Evolutionary conservation across 2,113 vertebrate species (phyloP).

Genomic region (Hystrix brachyura): DNA sequence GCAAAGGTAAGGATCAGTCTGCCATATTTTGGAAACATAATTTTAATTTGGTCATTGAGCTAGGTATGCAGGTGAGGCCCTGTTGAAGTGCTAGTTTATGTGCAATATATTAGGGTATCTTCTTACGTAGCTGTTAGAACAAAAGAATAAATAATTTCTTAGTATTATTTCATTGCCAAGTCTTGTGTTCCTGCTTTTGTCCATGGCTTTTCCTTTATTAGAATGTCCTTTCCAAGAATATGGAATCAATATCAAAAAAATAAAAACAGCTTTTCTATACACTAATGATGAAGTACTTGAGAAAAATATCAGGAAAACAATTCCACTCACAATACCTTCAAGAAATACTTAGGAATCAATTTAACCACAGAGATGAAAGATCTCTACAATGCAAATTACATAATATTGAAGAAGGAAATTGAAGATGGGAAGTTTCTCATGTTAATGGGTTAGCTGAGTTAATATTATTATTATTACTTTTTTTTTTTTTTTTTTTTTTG

Average conservation of each 20-base stretch:
- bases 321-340: background rate
- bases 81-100: background rate
- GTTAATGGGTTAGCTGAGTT: background rate
- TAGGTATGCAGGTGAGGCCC: background rate
- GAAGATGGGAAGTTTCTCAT: background rate
- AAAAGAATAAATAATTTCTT: background rate
- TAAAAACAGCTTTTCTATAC: background rate
- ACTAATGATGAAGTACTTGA: background rate
- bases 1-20: background rate
- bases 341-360: background rate
- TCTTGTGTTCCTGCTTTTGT: background rate
- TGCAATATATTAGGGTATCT: background rate
- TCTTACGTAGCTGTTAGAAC: background rate
- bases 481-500: too few species aligned
- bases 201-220: background rate
- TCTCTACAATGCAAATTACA: background rate
- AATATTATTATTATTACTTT: background rate
- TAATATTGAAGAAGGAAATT: background rate
- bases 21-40: background rate
- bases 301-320: background rate
- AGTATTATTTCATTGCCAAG: background rate
- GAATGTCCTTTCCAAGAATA: background rate
- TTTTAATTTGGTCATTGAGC: slow-evolving; percentile 1
- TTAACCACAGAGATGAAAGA: background rate
- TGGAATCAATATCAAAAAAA: background rate